Conservation (phyloP, 2,888 invertebrate species). For the Apamea epomidion region DNA sequence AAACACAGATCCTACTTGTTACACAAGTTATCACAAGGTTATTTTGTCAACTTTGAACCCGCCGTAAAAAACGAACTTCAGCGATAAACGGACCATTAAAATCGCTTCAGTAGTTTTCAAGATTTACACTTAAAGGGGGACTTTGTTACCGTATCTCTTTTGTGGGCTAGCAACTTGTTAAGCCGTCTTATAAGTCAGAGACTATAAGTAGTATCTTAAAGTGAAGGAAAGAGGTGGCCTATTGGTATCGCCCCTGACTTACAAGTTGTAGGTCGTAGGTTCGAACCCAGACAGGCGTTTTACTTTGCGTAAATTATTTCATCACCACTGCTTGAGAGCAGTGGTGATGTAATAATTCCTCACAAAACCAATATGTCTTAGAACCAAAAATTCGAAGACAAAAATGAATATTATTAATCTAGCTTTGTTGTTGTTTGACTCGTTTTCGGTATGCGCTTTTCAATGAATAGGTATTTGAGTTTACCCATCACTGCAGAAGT, state of each 20-base stretch:
- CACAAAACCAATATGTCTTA: too few relatives aligned
- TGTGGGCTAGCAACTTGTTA: not conserved
- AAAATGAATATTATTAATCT: too few relatives aligned
- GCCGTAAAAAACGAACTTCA: constrained; percentile 57
- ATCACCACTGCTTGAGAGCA: too few relatives aligned
- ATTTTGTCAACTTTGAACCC: constrained; percentile 36
- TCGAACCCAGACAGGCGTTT: too few relatives aligned
- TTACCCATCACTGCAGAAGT: not conserved
- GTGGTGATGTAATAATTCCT: too few relatives aligned
- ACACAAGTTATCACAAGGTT: constrained; percentile 21
- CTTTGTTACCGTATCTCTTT: constrained; percentile 30
- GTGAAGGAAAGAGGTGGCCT: not conserved
- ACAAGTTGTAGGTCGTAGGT: too few relatives aligned
- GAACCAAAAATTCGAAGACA: too few relatives aligned
- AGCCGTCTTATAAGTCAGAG: not conserved
- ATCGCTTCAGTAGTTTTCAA: constrained; percentile 54
- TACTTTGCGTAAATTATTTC: too few relatives aligned
- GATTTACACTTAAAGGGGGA: constrained; percentile 39
- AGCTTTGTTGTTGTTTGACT: not conserved
- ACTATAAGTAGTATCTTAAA: not conserved
- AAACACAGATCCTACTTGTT: constrained; percentile 37
- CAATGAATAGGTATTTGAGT: not conserved
- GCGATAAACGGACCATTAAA: constrained; percentile 52
- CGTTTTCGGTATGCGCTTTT: not conserved
- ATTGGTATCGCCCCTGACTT: too few relatives aligned